A percentile compares a stretch with the other conserved stretches of the same genome.
phyloP scores from a whole-genome alignment of 2,888 invertebrate genomes.

The Pteria penguin region DNA sequence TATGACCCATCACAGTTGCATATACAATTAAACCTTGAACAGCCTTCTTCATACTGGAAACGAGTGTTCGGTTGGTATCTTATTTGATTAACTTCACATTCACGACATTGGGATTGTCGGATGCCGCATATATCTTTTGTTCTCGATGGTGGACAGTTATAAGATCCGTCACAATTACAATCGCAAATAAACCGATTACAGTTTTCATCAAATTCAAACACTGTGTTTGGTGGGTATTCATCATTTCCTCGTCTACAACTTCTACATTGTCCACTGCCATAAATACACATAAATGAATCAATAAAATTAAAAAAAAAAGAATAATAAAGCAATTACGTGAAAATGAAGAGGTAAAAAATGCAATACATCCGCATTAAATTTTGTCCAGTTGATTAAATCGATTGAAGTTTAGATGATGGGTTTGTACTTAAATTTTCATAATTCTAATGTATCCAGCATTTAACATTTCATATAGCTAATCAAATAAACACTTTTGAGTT shows the following conservation, averaged over 20 bases:
- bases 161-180: constrained; percentile 66
- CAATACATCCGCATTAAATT: no score
- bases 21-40: constrained; percentile 59
- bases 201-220: constrained; percentile 54
- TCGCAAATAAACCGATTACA: constrained; percentile 63
- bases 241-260: constrained; percentile 54
- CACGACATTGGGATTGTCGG: constrained; percentile 11
- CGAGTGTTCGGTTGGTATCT: constrained; percentile 54
- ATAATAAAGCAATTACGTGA: no score
- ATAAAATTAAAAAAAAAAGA: no score
- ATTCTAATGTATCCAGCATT: no score
- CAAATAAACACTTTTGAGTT: no score
- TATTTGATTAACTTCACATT: constrained; percentile 56
- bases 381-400: no score
- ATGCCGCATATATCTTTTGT: constrained; percentile 46
- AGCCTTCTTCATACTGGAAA: constrained; percentile 60
- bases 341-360: no score
- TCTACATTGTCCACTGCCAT: constrained; percentile 16
- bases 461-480: no score
- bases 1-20: constrained; percentile 65
- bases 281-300: no score
- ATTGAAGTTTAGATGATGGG: no score
- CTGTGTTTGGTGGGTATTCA: constrained; percentile 49
- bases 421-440: no score
- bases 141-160: constrained; percentile 55